A percentile compares a stretch with the other conserved stretches of the same genome.
Conservation (phyloP, 2,888 invertebrate species). For the Agrotis segetum region DNA sequence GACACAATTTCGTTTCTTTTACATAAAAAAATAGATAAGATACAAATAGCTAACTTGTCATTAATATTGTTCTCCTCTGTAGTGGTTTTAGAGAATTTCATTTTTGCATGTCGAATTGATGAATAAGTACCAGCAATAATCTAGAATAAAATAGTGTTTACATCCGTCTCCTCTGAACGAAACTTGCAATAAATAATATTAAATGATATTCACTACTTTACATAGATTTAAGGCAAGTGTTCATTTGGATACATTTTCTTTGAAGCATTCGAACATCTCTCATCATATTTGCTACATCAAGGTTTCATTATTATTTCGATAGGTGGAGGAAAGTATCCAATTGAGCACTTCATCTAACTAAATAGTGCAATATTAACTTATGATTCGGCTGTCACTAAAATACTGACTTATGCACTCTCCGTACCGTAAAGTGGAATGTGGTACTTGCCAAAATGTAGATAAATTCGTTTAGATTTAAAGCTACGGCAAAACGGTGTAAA, state of each 20-base stretch:
- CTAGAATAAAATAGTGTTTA: slow-evolving; percentile 50
- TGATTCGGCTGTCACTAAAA: slow-evolving; percentile 70
- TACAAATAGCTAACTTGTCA: slow-evolving; percentile 24
- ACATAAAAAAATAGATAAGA: slow-evolving; percentile 10
- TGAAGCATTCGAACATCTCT: slow-evolving; percentile 1
- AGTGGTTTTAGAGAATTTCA: slow-evolving; percentile 35
- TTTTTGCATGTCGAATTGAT: slow-evolving; percentile 56
- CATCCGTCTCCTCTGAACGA: slow-evolving; percentile 63
- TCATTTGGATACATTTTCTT: slow-evolving; percentile 63
- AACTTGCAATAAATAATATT: slow-evolving; percentile 68
- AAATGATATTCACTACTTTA: slow-evolving; percentile 63
- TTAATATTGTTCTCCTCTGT: slow-evolving; percentile 23
- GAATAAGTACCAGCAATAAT: slow-evolving; percentile 63
- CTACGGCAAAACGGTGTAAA: slow-evolving; percentile 44
- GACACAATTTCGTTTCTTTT: slow-evolving; percentile 32
- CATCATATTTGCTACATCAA: slow-evolving; percentile 6
- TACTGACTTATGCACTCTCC: slow-evolving; percentile 73
- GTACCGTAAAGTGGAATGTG: slow-evolving; percentile 64
- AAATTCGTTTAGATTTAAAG: slow-evolving; percentile 49
- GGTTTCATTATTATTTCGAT: slow-evolving; percentile 5
- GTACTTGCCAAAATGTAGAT: slow-evolving; percentile 67
- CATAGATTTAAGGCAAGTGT: slow-evolving; percentile 65
- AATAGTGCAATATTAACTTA: slow-evolving; percentile 75
- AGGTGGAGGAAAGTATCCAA: slow-evolving; percentile 56
- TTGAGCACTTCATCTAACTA: slow-evolving; percentile 57